A percentile compares a stretch with the other conserved stretches of the same genome.
phyloP scores from a whole-genome alignment of 1,140 invertebrate species.

The Periplaneta americana region DNA sequence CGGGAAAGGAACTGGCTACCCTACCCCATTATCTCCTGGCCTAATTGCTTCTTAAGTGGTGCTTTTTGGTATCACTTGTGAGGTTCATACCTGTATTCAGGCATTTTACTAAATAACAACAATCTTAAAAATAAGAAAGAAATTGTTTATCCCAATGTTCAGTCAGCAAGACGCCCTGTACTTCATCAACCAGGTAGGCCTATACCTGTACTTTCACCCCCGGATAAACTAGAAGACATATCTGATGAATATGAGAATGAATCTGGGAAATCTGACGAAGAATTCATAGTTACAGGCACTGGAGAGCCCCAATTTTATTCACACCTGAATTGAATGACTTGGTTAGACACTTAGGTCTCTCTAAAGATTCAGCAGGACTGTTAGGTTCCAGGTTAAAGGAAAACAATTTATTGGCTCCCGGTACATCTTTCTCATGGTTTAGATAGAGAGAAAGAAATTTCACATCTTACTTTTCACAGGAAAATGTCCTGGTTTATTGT shows the following conservation, averaged over 20 bases:
- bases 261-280: conserved; percentile 9
- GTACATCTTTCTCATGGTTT: conserved; percentile 15
- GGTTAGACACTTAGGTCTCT: conserved; percentile 15
- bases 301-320: conserved; percentile 4
- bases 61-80: too few relatives aligned
- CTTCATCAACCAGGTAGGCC: not conserved
- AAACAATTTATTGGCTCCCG: conserved; percentile 15
- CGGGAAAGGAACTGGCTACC: too few relatives aligned
- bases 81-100: too few relatives aligned
- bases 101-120: too few relatives aligned
- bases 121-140: too few relatives aligned
- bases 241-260: not conserved
- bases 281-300: conserved; percentile 14
- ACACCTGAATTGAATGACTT: conserved; percentile 15
- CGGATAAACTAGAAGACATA: not conserved
- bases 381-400: conserved; percentile 20
- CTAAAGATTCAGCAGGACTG: conserved; percentile 18
- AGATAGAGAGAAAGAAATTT: conserved; percentile 17
- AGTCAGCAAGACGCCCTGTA: not conserved
- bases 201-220: not conserved
- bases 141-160: too few relatives aligned
- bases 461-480: too few relatives aligned
- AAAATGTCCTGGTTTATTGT: conserved; percentile 17
- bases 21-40: too few relatives aligned
- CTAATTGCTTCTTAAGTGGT: too few relatives aligned